A percentile compares a stretch with the other conserved stretches of the same genome.
phyloP scores from a whole-genome alignment of 1,140 invertebrate species.

The Linepithema humile region DNA sequence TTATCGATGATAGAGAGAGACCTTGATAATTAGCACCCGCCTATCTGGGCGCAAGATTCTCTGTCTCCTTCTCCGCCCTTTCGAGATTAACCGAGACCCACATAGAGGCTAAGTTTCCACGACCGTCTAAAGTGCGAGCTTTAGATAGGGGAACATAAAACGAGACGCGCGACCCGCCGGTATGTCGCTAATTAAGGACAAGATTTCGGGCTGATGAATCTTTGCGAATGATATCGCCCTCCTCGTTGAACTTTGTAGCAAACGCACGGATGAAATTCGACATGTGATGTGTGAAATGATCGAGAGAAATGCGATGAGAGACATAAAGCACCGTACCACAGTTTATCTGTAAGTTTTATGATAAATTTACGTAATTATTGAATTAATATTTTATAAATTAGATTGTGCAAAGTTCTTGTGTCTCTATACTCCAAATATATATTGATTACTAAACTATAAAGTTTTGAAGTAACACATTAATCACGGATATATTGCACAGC shows the following conservation, averaged over 20 bases:
- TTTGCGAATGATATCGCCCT: slow-evolving; percentile 36
- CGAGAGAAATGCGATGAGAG: not conserved
- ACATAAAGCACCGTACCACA: not conserved
- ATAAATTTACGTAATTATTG: not conserved
- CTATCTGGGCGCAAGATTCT: slow-evolving; percentile 42
- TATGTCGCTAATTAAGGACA: slow-evolving; percentile 67
- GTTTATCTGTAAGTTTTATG: not conserved
- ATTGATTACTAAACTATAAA: not conserved
- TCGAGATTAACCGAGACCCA: slow-evolving; percentile 67
- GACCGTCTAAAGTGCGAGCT: slow-evolving; percentile 50
- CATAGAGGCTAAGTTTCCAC: slow-evolving; percentile 61
- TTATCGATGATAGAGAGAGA: slow-evolving; percentile 61
- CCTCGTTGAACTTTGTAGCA: slow-evolving; percentile 19
- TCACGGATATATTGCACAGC: too few species aligned
- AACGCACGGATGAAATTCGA: not conserved
- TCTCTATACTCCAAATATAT: not conserved
- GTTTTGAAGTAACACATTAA: not conserved
- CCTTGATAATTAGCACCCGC: slow-evolving; percentile 72
- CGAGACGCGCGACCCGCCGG: slow-evolving; percentile 25
- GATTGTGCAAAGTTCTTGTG: not conserved
- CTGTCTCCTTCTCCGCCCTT: not conserved
- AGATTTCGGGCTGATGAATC: slow-evolving; percentile 66
- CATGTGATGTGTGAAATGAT: not conserved
- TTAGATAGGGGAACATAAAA: slow-evolving; percentile 53
- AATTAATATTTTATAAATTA: slow-evolving; percentile 2